Evolutionary conservation across 2,113 vertebrate genomes (phyloP), one percentile per base, ranked within the genome.

Genomic region (Tachycineta bicolor): DNA sequence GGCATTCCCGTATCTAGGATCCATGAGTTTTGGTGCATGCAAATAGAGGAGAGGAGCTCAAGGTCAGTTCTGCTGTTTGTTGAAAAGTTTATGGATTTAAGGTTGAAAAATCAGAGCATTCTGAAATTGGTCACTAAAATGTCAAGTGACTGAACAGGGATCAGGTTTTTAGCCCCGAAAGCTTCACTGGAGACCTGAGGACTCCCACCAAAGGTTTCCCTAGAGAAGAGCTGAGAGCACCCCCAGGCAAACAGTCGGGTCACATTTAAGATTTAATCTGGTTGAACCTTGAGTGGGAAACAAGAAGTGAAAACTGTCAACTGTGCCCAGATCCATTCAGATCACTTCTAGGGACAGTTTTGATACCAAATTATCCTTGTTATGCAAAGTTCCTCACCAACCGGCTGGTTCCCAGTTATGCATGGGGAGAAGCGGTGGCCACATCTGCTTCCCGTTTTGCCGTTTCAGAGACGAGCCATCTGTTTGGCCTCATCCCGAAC

Each of bases 301-400:
- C 98, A 97, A 98, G 99, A 99, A 99, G 98, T 99, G 99, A 99
- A 98, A 98, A 98, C 98, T 94, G 98, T 98, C 85, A 96, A 83
- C 97, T 95, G 83, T 82, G 96, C 97, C 63, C 89, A 92, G 98
- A 99, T 99, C 98, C 98, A 98, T 98, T 97, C 97, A 98, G 98
- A 96, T 96, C 91, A 91, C 95, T 97, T 90, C 69, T 96, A 97
- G 98, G 98, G 97, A 93, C 95, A 97, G 97, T 97, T 98, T 98
- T 97, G 98, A 98, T 98, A 99, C 98, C 98, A 98, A 98, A 99
- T 99, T 98, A 98, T 99, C 98, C 98, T 97, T 98, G 96, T 98
- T 98, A 99, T 99, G 99, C 99, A 99, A 99, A 99, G 99, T 90
- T 96, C 97, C 97, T 98, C 97, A 98, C 98, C 98, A 98, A 97